Evolutionary conservation across 92 coral and sea anemone genomes (phyloP).

Genomic region (Palythoa grandiflora): DNA sequence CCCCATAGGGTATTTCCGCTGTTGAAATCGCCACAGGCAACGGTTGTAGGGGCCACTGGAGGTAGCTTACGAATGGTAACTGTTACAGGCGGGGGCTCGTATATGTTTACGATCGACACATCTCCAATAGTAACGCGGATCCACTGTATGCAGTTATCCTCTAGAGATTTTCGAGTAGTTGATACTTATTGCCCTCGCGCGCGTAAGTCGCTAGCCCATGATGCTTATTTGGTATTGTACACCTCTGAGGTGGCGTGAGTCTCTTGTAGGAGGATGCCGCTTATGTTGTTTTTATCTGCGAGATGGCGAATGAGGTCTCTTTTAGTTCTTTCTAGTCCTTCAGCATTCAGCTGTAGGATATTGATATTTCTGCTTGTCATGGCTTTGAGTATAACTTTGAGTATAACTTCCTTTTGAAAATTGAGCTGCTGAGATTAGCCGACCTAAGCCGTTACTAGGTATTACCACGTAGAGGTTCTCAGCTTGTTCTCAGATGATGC

Average conservation of each 20-base stretch:
- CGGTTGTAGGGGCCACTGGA: not conserved
- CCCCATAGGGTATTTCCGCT: constrained; percentile 42
- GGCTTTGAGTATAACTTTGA: not conserved
- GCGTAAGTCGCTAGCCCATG: constrained; percentile 25
- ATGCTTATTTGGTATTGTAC: constrained; percentile 1
- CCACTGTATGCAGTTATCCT: constrained; percentile 30
- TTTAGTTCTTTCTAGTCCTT: not conserved
- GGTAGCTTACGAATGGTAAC: constrained; percentile 3
- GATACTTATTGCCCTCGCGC: constrained; percentile 38
- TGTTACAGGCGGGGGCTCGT: constrained; percentile 24
- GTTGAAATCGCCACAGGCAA: constrained; percentile 39
- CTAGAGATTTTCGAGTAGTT: constrained; percentile 10
- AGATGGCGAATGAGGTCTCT: constrained; percentile 50
- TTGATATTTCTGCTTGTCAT: constrained; percentile 28
- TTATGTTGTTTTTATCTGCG: constrained; percentile 31
- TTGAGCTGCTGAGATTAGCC: too few relatives aligned
- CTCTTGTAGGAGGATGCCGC: constrained; percentile 48
- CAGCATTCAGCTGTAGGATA: constrained; percentile 35
- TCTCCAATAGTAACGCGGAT: not conserved
- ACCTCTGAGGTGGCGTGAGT: constrained; percentile 19
- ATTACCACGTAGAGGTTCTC: too few relatives aligned
- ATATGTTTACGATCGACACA: not conserved
- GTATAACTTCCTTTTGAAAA: not conserved
- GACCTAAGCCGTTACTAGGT: too few relatives aligned
- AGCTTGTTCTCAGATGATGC: too few relatives aligned